phyloP scores from a whole-genome alignment of 2,888 invertebrate genomes.

The Volucella bombylans region DNA sequence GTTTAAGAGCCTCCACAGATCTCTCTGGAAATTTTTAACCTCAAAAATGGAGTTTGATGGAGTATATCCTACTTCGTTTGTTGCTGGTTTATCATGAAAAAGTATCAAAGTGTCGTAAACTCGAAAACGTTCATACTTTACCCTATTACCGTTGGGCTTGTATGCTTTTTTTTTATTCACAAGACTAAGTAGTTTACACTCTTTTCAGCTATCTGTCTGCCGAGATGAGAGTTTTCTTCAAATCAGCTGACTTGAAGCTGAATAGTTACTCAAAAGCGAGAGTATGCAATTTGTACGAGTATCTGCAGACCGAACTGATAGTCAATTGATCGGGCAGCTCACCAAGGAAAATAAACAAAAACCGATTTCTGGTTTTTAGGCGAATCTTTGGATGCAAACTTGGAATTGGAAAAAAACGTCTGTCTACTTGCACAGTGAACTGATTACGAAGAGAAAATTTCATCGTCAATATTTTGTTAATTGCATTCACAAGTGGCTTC shows the following conservation, averaged over 20 bases:
- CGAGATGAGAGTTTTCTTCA: neutral
- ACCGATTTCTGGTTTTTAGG: constrained; percentile 29
- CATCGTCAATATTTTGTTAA: constrained; percentile 36
- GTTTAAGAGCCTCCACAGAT: too few species aligned
- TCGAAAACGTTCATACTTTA: neutral
- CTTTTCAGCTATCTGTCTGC: neutral
- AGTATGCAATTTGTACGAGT: neutral
- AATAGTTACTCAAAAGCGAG: neutral
- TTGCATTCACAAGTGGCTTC: neutral
- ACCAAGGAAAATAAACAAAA: constrained; percentile 14
- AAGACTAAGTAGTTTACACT: neutral
- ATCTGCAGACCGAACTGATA: too few species aligned
- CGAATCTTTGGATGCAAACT: neutral
- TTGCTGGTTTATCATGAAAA: too few species aligned
- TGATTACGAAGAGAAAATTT: constrained; percentile 20
- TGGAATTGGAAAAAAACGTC: neutral
- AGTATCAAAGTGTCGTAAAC: too few species aligned
- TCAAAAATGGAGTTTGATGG: too few species aligned
- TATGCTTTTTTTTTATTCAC: neutral
- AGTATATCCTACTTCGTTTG: too few species aligned
- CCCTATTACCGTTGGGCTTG: constrained; percentile 12
- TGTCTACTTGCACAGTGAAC: neutral
- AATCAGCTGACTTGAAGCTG: neutral
- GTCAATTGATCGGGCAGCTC: neutral
- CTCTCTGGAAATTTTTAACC: too few species aligned